phyloP scores from a whole-genome alignment of 2,797 vertebrate genomes.

The Pristis pectinata region DNA sequence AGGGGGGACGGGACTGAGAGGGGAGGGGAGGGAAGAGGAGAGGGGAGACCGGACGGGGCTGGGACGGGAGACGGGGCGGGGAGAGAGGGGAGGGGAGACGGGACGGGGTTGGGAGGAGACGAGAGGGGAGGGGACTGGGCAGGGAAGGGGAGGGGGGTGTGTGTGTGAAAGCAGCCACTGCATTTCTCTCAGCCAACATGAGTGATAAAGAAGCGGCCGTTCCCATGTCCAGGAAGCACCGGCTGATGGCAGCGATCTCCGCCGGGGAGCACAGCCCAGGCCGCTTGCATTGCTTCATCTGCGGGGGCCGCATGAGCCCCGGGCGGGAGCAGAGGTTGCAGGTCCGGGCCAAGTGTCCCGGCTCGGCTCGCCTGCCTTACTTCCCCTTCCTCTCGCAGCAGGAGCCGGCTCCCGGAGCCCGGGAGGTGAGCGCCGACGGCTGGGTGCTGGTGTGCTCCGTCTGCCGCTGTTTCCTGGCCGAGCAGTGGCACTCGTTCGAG shows the following conservation, averaged over 20 bases:
- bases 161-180: constrained; percentile 34
- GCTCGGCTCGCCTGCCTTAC: constrained; percentile 57
- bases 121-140: constrained; percentile 39
- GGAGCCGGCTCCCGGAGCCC: constrained; percentile 86
- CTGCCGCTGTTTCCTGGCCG: constrained; percentile 85
- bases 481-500: constrained; percentile 95
- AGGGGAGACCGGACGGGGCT: background rate
- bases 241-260: constrained; percentile 74
- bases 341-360: constrained; percentile 54
- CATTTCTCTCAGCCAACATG: constrained; percentile 49
- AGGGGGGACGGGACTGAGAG: background rate
- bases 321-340: constrained; percentile 77
- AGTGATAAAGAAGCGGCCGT: constrained; percentile 58
- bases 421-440: constrained; percentile 71
- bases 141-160: background rate
- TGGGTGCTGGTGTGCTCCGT: constrained; percentile 82
- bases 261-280: constrained; percentile 59
- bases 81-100: background rate
- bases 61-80: constrained; percentile 3
- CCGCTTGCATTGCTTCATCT: constrained; percentile 79
- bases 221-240: constrained; percentile 76
- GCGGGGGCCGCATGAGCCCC: constrained; percentile 78
- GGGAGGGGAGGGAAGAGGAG: background rate
- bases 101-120: constrained; percentile 27
- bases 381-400: constrained; percentile 91